Conservation (phyloP, 1,140 invertebrate species). For the Dysdera silvatica region DNA sequence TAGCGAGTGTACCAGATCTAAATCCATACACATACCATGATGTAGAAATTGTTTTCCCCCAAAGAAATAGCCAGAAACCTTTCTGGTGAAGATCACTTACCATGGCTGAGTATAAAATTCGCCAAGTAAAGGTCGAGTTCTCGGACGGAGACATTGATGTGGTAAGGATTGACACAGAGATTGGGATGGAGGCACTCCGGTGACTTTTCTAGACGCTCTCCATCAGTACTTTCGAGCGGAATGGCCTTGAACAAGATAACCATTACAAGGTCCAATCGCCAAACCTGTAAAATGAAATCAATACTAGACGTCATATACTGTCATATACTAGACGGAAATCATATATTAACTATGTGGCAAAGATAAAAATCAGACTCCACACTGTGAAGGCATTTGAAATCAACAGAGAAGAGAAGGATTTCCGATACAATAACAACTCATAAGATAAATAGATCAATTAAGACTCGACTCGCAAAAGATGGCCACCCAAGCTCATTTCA, state of each 20-base stretch:
- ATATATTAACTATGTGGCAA: too few relatives aligned
- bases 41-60: not conserved
- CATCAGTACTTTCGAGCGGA: slow-evolving; percentile 97
- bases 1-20: too few relatives aligned
- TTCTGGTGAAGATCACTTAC: slow-evolving; percentile 48
- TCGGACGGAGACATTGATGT: slow-evolving; percentile 97
- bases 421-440: too few relatives aligned
- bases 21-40: too few relatives aligned
- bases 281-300: slow-evolving; percentile 62
- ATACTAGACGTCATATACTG: too few relatives aligned
- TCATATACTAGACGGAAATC: too few relatives aligned
- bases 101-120: slow-evolving; percentile 98
- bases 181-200: slow-evolving; percentile 91
- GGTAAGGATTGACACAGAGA: slow-evolving; percentile 98
- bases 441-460: not conserved
- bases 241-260: slow-evolving; percentile 99
- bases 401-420: too few relatives aligned
- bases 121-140: slow-evolving; percentile 97
- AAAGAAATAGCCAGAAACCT: not conserved
- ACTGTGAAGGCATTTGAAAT: too few relatives aligned
- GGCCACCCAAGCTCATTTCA: too few relatives aligned
- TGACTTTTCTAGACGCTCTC: slow-evolving; percentile 94
- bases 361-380: too few relatives aligned
- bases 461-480: too few relatives aligned
- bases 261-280: slow-evolving; percentile 98